phyloP scores from a whole-genome alignment of 2,888 invertebrate species.

The Cephus sareptanus region DNA sequence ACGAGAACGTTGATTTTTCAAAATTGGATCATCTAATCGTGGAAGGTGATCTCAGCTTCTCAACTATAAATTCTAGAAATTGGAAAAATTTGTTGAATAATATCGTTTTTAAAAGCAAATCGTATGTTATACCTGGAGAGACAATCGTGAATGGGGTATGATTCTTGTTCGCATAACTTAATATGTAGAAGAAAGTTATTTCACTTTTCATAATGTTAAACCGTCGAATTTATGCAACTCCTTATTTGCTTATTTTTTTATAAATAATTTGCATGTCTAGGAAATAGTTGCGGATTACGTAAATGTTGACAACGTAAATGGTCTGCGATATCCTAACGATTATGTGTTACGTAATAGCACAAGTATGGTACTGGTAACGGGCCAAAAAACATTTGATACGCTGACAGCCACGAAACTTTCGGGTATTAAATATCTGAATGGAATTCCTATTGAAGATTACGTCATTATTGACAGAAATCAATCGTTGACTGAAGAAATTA shows the following conservation, averaged over 20 bases:
- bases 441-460: conserved; percentile 64
- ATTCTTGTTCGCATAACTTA: not conserved
- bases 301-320: conserved; percentile 64
- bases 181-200: not conserved
- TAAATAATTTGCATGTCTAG: conserved; percentile 44
- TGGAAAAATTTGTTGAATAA: conserved; percentile 65
- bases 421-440: conserved; percentile 65
- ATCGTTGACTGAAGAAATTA: conserved; percentile 64
- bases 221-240: not conserved
- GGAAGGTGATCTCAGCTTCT: conserved; percentile 44
- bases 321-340: conserved; percentile 68
- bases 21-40: conserved; percentile 37
- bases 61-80: conserved; percentile 65
- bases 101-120: conserved; percentile 66
- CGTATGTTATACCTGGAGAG: conserved; percentile 59
- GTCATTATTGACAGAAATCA: conserved; percentile 67
- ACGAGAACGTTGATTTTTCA: conserved; percentile 37
- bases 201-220: not conserved
- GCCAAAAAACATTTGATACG: conserved; percentile 67
- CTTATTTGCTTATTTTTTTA: conserved; percentile 7
- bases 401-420: conserved; percentile 61
- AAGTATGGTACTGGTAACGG: conserved; percentile 59
- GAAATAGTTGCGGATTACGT: conserved; percentile 60
- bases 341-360: conserved; percentile 64
- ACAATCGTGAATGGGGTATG: conserved; percentile 67